Base-by-base conservation (phyloP, 2,888 invertebrate genomes). In the Cinara cedri region DNA sequence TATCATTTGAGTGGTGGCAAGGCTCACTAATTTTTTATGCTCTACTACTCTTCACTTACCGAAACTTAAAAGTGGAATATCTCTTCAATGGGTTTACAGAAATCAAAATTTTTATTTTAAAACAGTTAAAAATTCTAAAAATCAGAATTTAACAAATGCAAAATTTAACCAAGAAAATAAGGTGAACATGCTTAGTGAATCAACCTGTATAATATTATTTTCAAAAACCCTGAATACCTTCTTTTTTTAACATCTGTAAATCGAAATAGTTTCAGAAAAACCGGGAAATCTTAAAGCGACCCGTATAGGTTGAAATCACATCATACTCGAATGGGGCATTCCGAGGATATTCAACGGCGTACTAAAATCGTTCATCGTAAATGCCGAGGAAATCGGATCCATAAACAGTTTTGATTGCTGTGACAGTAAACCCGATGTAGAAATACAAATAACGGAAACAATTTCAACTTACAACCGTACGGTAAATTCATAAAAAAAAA, bases 301-400 rank as follows among this genome's bases (percentile, higher is more conserved):
- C 0, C 0, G n/a, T 4, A 49, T 72, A 10, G 62, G 62, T 26
- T 49, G 49, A 1, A 49, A 26, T 1, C 3, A 72, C 19, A 49
- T 72, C 13, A 14, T 62, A 4, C 9, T 72, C 14, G 49, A 62
- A 62, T 72, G 72, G 72, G 49, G 49, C 62, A 72, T 72, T 14
- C 72, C 72, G 9, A 21, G 46, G 51, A 62, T 72, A 19, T 34
- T 62, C 26, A 72, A 72, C 51, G 62, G 72, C 49, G 62, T 49
- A 14, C 34, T 62, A 14, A 72, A 72, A 34, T 72, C 72, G 19
- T 72, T 72, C 10, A 72, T 72, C 13, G 21, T 72, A 13, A 72
- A 51, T 19, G 19, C 13, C 2, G 72, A 72, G 49, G 62, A 72
- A 62, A 62, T 72, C 26, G 62, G 49, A 3, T 55, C 57, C 8